Conservation (phyloP, 2,888 invertebrate species). For the Cotesia congregata region DNA sequence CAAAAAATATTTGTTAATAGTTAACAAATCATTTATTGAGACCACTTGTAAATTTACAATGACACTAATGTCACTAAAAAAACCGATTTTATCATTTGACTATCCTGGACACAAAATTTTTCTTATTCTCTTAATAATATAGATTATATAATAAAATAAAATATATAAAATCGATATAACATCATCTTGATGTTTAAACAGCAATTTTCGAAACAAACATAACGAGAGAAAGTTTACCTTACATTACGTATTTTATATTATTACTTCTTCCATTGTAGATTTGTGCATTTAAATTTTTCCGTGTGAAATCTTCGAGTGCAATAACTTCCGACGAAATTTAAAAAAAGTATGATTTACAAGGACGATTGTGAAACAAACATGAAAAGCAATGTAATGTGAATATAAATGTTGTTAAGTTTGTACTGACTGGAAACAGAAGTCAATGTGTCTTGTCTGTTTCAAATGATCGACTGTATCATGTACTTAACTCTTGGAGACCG, state of each 20-base stretch:
- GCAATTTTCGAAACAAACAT: neutral
- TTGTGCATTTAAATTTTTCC: conserved; percentile 8
- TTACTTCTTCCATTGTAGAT: neutral
- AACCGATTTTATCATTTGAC: no score
- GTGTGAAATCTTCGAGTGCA: neutral
- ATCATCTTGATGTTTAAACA: neutral
- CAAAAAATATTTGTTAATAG: no score
- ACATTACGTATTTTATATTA: conserved; percentile 9
- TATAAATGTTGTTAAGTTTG: neutral
- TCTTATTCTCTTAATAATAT: no score
- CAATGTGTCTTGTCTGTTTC: conserved; percentile 6
- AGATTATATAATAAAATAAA: neutral
- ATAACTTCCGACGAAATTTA: neutral
- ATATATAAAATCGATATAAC: neutral
- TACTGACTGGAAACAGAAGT: conserved; percentile 9
- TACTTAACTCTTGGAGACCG: conserved; percentile 11
- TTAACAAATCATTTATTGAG: no score
- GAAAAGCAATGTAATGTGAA: neutral
- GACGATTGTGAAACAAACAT: neutral
- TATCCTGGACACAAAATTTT: no score
- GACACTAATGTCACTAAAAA: no score
- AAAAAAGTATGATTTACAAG: neutral
- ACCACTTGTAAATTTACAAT: no score
- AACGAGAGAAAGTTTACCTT: conserved; percentile 1
- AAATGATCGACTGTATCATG: conserved; percentile 9